These are phyloP conservation scores for Picus viridis DNA, from an alignment of 2,797 vertebrate species.

Conservation along the genomic window DNA sequence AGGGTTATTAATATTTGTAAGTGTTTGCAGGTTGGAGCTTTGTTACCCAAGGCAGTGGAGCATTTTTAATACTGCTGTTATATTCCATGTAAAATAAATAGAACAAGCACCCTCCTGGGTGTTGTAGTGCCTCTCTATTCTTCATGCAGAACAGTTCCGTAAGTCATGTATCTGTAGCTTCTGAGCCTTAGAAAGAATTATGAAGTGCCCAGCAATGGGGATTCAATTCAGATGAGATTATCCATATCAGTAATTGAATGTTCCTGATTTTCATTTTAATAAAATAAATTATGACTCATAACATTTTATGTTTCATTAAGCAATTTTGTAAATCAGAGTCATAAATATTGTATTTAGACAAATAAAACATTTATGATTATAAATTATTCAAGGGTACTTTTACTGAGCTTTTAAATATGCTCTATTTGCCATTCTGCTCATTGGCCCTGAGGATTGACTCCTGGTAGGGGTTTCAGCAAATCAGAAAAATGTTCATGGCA, in stretches of 20 bases:
- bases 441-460: neutral
- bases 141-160: neutral
- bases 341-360: constrained; percentile 38
- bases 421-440: neutral
- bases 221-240: constrained; percentile 16
- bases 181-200: neutral
- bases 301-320: constrained; percentile 32
- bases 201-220: neutral
- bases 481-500: neutral
- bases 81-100: neutral
- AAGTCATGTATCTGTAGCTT: neutral
- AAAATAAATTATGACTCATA: constrained; percentile 22
- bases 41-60: neutral
- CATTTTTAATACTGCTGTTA: neutral
- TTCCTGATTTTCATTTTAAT: constrained; percentile 40
- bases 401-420: constrained; percentile 14
- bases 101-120: neutral
- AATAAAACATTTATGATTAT: constrained; percentile 41
- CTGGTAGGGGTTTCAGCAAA: constrained; percentile 3
- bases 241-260: neutral
- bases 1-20: neutral
- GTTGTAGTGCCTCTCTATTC: neutral
- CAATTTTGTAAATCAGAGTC: constrained; percentile 17
- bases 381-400: constrained; percentile 43
- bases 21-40: neutral